phyloP scores from a whole-genome alignment of 2,888 invertebrate species.

The Oscheius sp. region DNA sequence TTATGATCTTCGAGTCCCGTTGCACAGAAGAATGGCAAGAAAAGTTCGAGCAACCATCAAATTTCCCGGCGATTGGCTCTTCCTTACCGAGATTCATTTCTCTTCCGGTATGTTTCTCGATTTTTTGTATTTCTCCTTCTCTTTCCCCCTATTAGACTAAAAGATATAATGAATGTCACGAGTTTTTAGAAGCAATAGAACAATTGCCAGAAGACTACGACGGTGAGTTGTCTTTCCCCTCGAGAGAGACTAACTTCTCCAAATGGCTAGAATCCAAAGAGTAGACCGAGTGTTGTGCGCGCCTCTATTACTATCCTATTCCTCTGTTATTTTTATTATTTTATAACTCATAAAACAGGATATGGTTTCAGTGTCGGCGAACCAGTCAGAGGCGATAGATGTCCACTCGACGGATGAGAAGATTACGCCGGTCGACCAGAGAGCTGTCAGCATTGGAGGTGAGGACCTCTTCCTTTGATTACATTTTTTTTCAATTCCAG shows the following conservation, averaged over 20 bases:
- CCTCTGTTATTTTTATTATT: not conserved
- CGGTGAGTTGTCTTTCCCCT: slow-evolving; percentile 26
- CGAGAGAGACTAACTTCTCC: slow-evolving; percentile 7
- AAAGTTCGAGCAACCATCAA: slow-evolving; percentile 69
- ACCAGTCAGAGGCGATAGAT: slow-evolving; percentile 19
- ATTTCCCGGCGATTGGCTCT: slow-evolving; percentile 87
- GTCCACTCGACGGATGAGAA: not conserved
- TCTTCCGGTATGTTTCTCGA: slow-evolving; percentile 81
- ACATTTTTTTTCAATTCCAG: not conserved
- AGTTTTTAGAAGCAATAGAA: slow-evolving; percentile 22
- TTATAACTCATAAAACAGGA: not conserved
- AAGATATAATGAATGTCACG: not conserved
- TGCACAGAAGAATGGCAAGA: slow-evolving; percentile 50
- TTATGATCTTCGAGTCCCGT: slow-evolving; percentile 59
- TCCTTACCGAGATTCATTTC: slow-evolving; percentile 89
- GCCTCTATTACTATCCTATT: slow-evolving; percentile 29
- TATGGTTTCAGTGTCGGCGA: slow-evolving; percentile 25
- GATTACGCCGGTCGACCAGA: not conserved
- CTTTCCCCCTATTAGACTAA: not conserved
- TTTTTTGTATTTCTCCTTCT: not conserved
- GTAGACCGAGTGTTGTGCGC: slow-evolving; percentile 24
- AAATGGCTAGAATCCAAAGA: not conserved
- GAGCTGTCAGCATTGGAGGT: slow-evolving; percentile 21
- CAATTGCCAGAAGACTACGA: slow-evolving; percentile 37
- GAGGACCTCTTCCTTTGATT: not conserved